These are phyloP conservation scores for Eilema griseolum DNA, from an alignment of 2,888 invertebrate species.

Conservation along the genomic window DNA sequence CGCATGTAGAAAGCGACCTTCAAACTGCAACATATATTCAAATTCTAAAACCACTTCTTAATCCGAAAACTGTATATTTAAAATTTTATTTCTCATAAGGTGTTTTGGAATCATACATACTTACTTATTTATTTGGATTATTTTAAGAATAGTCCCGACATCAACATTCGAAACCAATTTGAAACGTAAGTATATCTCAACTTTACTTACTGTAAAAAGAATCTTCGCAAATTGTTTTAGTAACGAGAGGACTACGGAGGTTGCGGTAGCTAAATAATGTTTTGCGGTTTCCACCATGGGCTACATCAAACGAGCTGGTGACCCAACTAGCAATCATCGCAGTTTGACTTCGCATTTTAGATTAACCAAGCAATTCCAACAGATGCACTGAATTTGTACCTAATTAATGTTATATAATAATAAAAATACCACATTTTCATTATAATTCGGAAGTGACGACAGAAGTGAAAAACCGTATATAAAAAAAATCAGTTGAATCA, in stretches of 20 bases:
- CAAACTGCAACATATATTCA: too few relatives aligned
- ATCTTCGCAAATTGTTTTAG: conserved; percentile 69
- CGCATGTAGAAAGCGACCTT: too few relatives aligned
- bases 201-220: conserved; percentile 51
- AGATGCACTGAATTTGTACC: background rate
- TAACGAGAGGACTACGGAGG: conserved; percentile 68
- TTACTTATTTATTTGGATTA: too few relatives aligned
- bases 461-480: too few relatives aligned
- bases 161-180: conserved; percentile 13
- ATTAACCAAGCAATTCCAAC: conserved; percentile 42
- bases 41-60: too few relatives aligned
- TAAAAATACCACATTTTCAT: too few relatives aligned
- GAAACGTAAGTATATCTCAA: conserved; percentile 25
- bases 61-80: too few relatives aligned
- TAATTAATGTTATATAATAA: conserved; percentile 6
- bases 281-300: conserved; percentile 57
- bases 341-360: conserved; percentile 38
- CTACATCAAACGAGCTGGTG: conserved; percentile 62
- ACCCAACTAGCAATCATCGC: conserved; percentile 44
- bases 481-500: too few relatives aligned
- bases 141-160: background rate
- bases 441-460: too few relatives aligned
- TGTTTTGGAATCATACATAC: too few relatives aligned
- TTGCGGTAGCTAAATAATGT: conserved; percentile 69
- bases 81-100: too few relatives aligned